Conservation (phyloP, 2,113 vertebrate genomes). For the Pterocles burchelli region DNA sequence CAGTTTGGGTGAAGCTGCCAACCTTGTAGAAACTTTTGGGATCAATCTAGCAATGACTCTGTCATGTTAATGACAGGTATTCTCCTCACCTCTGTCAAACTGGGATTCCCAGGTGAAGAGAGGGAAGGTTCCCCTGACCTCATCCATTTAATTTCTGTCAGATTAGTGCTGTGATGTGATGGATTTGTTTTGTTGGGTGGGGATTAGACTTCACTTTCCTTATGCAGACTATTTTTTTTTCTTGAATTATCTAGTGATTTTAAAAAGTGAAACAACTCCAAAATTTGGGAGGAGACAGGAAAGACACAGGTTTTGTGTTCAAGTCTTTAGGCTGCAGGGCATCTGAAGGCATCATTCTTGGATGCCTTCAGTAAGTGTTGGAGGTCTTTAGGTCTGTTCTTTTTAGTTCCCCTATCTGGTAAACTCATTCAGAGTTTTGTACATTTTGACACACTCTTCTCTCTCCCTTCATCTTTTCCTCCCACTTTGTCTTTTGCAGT, state of each 20-base stretch:
- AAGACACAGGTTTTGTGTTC: background rate
- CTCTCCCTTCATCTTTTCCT: background rate
- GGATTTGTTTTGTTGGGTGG: background rate
- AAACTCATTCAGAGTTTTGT: background rate
- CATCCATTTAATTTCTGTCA: background rate
- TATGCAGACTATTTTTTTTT: background rate
- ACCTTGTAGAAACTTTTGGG: background rate
- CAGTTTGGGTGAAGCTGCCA: background rate
- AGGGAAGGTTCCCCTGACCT: background rate
- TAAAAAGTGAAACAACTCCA: background rate
- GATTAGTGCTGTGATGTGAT: background rate
- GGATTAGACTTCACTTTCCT: background rate
- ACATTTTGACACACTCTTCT: fast-evolving
- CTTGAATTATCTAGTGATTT: background rate
- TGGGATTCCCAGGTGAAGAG: background rate
- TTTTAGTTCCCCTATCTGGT: background rate
- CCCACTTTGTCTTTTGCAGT: background rate
- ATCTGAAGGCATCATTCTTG: background rate
- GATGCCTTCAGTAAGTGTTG: background rate
- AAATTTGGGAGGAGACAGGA: background rate
- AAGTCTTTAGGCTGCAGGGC: background rate
- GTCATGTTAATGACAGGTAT: background rate
- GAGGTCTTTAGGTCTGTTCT: background rate
- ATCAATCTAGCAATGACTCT: background rate
- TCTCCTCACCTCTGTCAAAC: background rate